phyloP scores from a whole-genome alignment of 2,797 vertebrate species.

The Cygnus olor region DNA sequence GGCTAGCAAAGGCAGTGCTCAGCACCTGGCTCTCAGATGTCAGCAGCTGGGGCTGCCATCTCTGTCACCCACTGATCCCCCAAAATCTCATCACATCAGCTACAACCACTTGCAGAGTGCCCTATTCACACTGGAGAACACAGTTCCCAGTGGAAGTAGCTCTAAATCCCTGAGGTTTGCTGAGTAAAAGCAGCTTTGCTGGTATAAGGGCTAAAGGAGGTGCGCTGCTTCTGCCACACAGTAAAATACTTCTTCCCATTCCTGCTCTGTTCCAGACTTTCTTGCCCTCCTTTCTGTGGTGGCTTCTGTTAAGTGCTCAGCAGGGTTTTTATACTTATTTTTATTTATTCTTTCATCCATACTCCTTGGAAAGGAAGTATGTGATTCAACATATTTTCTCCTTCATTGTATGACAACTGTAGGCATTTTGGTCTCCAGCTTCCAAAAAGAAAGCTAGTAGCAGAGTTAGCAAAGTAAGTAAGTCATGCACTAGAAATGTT shows the following conservation, averaged over 20 bases:
- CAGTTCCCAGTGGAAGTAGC: neutral
- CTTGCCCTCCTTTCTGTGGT: neutral
- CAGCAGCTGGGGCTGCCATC: slow-evolving; percentile 1
- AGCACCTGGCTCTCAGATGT: slow-evolving; percentile 27
- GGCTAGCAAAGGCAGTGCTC: neutral
- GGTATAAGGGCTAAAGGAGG: neutral
- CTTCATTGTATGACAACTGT: neutral
- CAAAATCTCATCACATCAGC: neutral
- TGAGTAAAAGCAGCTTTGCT: neutral
- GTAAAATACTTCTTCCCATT: neutral
- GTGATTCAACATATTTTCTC: neutral
- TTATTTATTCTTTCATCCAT: neutral
- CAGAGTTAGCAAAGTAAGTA: neutral
- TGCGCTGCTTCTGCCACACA: neutral
- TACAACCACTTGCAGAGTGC: neutral
- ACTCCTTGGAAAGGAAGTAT: neutral
- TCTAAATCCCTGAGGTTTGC: neutral
- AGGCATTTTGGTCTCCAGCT: neutral
- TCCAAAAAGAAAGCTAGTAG: slow-evolving; percentile 2
- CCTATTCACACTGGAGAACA: neutral
- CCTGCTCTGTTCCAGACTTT: neutral
- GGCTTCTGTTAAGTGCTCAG: neutral
- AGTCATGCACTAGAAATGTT: slow-evolving; percentile 1
- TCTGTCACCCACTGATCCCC: neutral
- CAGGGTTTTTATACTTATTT: neutral